These are phyloP conservation scores for fruit fly (Drosophila melanogaster) DNA, from an alignment of 1,140 invertebrate species.

Conservation along the genomic window DNA sequence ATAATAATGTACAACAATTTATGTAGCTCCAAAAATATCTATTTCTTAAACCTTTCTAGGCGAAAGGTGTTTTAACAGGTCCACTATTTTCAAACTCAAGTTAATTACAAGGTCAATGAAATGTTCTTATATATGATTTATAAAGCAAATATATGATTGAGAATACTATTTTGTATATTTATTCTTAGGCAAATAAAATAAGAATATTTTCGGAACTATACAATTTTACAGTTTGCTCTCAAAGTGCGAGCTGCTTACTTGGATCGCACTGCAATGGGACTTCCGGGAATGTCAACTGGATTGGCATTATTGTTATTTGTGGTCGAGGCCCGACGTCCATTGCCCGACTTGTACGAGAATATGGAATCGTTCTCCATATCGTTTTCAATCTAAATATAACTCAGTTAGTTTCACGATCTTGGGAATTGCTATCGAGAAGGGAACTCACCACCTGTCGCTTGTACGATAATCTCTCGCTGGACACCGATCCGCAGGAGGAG, in stretches of 20 bases:
- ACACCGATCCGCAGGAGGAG: constrained; percentile 93
- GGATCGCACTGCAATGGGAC: constrained; percentile 86
- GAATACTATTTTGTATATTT: too few relatives aligned
- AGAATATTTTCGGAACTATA: too few relatives aligned
- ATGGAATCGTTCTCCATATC: constrained; percentile 87
- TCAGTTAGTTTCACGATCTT: not conserved
- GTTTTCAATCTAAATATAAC: constrained; percentile 86
- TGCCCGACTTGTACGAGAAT: constrained; percentile 87
- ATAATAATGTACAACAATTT: too few relatives aligned
- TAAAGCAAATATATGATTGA: too few relatives aligned
- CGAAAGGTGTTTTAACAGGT: too few relatives aligned
- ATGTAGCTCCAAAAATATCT: too few relatives aligned
- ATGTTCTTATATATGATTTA: too few relatives aligned
- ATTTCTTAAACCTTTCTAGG: too few relatives aligned
- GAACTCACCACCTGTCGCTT: constrained; percentile 84
- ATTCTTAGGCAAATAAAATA: accelerated
- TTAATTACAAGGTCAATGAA: too few relatives aligned
- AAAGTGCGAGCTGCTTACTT: constrained; percentile 72
- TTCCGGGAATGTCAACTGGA: constrained; percentile 85
- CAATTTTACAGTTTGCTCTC: not conserved
- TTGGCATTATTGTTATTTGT: constrained; percentile 87
- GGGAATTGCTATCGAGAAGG: too few relatives aligned
- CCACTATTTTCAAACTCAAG: too few relatives aligned
- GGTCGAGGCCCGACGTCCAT: constrained; percentile 86
- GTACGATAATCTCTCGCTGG: constrained; percentile 88